Evolutionary conservation across 53 echinoderm and acorn worm genomes (phyloP).

Genomic region (Echinometra lucunter): DNA sequence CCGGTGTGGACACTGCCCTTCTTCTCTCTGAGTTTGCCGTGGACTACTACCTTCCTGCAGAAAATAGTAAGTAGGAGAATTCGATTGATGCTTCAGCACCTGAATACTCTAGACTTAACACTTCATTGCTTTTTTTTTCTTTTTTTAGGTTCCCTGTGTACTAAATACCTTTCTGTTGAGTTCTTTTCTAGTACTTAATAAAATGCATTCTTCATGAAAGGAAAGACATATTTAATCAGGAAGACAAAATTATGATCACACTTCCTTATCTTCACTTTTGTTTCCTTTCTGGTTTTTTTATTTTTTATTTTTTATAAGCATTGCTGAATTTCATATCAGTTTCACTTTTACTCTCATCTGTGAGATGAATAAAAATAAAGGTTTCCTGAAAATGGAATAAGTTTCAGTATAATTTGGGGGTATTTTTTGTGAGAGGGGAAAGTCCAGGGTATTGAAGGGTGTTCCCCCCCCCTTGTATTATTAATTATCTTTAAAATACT

Average conservation of each 20-base stretch:
- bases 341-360: background rate
- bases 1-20: slow-evolving; percentile 86
- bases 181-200: too few relatives aligned
- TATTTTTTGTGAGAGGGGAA: background rate
- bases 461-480: background rate
- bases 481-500: too few relatives aligned
- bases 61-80: slow-evolving; percentile 65
- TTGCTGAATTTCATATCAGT: background rate
- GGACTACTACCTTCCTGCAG: slow-evolving; percentile 93
- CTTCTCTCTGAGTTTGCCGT: slow-evolving; percentile 90
- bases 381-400: background rate
- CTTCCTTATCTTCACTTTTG: too few relatives aligned
- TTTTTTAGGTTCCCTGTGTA: too few relatives aligned
- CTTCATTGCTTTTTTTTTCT: too few relatives aligned
- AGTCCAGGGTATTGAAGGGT: background rate
- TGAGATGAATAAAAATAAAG: background rate
- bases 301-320: background rate
- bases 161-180: too few relatives aligned
- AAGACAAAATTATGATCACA: too few relatives aligned
- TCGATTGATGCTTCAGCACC: background rate
- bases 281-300: background rate
- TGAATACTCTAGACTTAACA: too few relatives aligned
- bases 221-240: too few relatives aligned
- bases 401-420: background rate
- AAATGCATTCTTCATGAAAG: too few relatives aligned